Base-by-base conservation (phyloP, 1,140 invertebrate genomes). In the Adoxophyes honmai region DNA sequence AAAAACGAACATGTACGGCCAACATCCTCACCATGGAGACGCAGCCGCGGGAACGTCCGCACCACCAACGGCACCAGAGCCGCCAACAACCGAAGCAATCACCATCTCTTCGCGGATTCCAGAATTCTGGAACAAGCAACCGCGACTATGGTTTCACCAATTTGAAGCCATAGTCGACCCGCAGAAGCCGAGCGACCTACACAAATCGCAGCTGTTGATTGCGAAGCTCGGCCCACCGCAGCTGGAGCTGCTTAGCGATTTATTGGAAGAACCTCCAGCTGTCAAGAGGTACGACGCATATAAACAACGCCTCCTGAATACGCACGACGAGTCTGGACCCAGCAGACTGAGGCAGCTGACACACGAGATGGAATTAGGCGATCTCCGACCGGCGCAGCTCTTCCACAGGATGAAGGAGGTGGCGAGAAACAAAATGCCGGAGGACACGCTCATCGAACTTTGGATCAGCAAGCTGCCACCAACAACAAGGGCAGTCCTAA, bases 341-440 rank as follows among this genome's bases (percentile, higher is more conserved):
- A 3, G 9, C 9, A 37, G 44, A 56, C 3, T 56, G 10, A 16
- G 60, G 11, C 35, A 57, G 3, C 8, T 60, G 2, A 8, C 60
- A 13, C 7, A 13, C 6, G 63, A 56, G 35, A 59, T 63, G 18
- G 58, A 61, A 34, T 39, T 59, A 10, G 59, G 58, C 8, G 57
- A 62, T 6, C 62, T 59, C n/a, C 57, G 58, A n/a, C 65, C 65
- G 0, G 37, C 37, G 0, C 59, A 69, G 28, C 15, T 65, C 9
- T 34, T 69, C 1, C 55, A 62, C 1, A 28, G 52, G 0, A 69
- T 69, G 60, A 55, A 54, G 11, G 34, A 53, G 1, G 21, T 64
- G 1, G 54, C 60, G 0, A n/a, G 53, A 15, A 54, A 53, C 7
- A 60, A 56, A 8, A 37, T 69, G 6, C 14, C 39, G 9, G 60